A percentile compares a stretch with the other conserved stretches of the same genome.
Evolutionary conservation across 1,140 invertebrate genomes (phyloP).

Genomic region (Gryllus bimaculatus): DNA sequence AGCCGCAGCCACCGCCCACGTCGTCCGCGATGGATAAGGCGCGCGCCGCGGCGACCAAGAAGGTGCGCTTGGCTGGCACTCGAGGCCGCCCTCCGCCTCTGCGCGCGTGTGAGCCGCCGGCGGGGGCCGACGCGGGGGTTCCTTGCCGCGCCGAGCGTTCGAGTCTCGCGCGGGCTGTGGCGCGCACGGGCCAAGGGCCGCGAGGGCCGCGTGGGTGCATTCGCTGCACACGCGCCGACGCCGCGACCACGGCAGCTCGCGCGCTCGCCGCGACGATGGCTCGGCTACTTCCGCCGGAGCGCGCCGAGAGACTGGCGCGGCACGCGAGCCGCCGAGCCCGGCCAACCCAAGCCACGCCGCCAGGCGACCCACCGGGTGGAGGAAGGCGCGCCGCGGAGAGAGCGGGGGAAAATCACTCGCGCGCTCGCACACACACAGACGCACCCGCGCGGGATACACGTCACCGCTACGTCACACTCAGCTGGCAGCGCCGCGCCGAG

Average conservation of each 20-base stretch:
- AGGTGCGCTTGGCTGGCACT: background rate
- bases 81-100: background rate
- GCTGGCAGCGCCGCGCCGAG: background rate
- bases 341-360: background rate
- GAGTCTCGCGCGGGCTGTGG: no score
- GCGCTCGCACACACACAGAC: background rate
- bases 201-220: no score
- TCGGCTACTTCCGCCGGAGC: background rate
- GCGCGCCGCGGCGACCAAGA: background rate
- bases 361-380: background rate
- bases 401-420: background rate
- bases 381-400: background rate
- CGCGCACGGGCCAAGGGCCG: no score
- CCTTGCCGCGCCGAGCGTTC: no score
- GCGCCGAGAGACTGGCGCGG: background rate
- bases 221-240: background rate
- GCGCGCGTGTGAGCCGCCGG: background rate
- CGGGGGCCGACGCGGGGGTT: background rate
- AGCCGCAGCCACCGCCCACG: no score
- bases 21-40: no score
- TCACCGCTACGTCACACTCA: conserved; percentile 2
- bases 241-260: background rate
- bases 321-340: background rate
- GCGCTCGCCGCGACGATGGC: background rate
- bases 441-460: background rate